Percentiles rank a stretch among this genome's conserved stretches.
Conservation (phyloP, 2,113 vertebrate species). For the Ardeotis arabs region DNA sequence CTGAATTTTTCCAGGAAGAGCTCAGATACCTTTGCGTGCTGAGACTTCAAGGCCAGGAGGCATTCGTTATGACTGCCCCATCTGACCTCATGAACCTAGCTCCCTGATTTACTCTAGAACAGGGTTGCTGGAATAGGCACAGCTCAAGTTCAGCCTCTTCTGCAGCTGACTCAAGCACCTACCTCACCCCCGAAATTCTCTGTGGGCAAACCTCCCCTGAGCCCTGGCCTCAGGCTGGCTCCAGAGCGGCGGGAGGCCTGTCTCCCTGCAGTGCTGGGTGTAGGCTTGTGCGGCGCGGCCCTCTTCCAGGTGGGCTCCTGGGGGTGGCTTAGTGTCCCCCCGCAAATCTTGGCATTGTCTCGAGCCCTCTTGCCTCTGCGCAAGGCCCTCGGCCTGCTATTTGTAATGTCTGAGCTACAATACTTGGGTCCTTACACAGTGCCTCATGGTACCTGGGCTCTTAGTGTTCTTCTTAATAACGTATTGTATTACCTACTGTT, state of each 20-base stretch:
- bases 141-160: not conserved
- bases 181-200: accelerated
- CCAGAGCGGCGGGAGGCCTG: not conserved
- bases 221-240: not conserved
- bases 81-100: not conserved
- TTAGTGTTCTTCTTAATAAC: not conserved
- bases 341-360: not conserved
- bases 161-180: not conserved
- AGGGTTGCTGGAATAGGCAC: not conserved
- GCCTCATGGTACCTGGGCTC: not conserved
- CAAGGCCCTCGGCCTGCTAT: not conserved
- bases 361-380: not conserved
- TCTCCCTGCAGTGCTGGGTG: accelerated
- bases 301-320: not conserved
- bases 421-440: not conserved
- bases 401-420: not conserved
- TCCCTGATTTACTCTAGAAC: not conserved
- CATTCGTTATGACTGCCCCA: accelerated
- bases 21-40: not conserved
- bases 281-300: accelerated
- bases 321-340: not conserved
- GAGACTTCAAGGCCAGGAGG: not conserved
- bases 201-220: not conserved
- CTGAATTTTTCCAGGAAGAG: not conserved
- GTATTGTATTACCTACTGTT: not conserved